Conservation (phyloP, 1,140 invertebrate genomes). For the Ridgeia piscesae region DNA sequence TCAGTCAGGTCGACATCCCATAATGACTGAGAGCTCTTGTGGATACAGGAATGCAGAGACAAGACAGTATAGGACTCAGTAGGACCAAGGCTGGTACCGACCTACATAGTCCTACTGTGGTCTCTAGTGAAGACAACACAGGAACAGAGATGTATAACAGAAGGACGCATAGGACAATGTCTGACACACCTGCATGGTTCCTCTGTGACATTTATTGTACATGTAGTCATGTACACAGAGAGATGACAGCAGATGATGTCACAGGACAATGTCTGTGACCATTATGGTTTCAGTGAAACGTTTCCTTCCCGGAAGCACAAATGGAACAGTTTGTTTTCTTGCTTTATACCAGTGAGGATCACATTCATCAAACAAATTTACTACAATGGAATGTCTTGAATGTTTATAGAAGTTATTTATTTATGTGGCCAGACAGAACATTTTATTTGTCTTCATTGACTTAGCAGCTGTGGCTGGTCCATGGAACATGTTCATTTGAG, state of each 20-base stretch:
- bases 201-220: not conserved
- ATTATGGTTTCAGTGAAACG: not conserved
- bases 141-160: not conserved
- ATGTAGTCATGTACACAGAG: conserved; percentile 59
- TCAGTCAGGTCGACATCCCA: too few relatives aligned
- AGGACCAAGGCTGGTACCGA: not conserved
- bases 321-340: not conserved
- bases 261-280: not conserved
- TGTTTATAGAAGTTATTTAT: not conserved
- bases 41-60: conserved; percentile 59
- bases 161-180: not conserved
- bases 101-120: not conserved
- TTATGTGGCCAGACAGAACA: too few relatives aligned
- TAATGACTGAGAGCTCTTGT: not conserved
- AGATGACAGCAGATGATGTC: not conserved
- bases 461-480: too few relatives aligned
- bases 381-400: not conserved
- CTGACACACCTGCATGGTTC: not conserved
- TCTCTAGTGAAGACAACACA: not conserved
- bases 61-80: not conserved
- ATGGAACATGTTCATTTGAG: too few relatives aligned
- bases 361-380: not conserved
- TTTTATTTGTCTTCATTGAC: too few relatives aligned
- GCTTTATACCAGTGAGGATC: not conserved
- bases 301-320: not conserved